Percentiles rank a stretch among this genome's conserved stretches.
phyloP scores from a whole-genome alignment of 2,888 invertebrate species.

The Eristalis arbustorum region DNA sequence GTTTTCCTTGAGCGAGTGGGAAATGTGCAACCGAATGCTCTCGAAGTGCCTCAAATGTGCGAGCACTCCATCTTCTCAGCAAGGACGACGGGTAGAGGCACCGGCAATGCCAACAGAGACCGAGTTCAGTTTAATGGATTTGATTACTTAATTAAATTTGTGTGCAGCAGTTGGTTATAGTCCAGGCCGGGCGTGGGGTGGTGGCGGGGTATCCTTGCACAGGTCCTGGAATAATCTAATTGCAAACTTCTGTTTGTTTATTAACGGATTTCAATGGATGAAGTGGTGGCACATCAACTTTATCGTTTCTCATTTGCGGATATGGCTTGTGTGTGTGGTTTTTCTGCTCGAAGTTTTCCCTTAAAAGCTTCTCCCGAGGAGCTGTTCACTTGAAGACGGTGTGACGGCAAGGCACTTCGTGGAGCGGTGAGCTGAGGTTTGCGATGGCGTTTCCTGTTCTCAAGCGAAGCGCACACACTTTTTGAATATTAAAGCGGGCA shows the following conservation, averaged over 20 bases:
- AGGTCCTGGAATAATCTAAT: constrained; percentile 65
- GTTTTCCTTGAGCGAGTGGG: constrained; percentile 40
- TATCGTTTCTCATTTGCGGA: constrained; percentile 69
- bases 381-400: constrained; percentile 31
- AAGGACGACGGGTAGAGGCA: not conserved
- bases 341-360: constrained; percentile 43
- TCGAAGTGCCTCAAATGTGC: not conserved
- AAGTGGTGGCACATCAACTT: constrained; percentile 69
- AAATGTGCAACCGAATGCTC: constrained; percentile 61
- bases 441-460: constrained; percentile 8
- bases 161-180: constrained; percentile 57
- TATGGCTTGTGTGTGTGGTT: constrained; percentile 46
- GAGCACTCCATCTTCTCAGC: constrained; percentile 20
- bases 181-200: not conserved
- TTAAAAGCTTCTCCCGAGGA: constrained; percentile 55
- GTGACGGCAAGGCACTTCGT: not conserved
- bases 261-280: constrained; percentile 70
- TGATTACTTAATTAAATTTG: constrained; percentile 71
- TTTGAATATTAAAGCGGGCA: constrained; percentile 61
- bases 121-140: constrained; percentile 65
- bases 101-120: constrained; percentile 26
- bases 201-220: constrained; percentile 15
- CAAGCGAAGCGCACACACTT: constrained; percentile 50
- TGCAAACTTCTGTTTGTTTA: constrained; percentile 71
- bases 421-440: constrained; percentile 6